Percentiles rank a stretch among this genome's conserved stretches.
These are phyloP conservation scores for Archaeoteleia sp. DNA, from an alignment of 2,888 invertebrate species.

Conservation along the genomic window DNA sequence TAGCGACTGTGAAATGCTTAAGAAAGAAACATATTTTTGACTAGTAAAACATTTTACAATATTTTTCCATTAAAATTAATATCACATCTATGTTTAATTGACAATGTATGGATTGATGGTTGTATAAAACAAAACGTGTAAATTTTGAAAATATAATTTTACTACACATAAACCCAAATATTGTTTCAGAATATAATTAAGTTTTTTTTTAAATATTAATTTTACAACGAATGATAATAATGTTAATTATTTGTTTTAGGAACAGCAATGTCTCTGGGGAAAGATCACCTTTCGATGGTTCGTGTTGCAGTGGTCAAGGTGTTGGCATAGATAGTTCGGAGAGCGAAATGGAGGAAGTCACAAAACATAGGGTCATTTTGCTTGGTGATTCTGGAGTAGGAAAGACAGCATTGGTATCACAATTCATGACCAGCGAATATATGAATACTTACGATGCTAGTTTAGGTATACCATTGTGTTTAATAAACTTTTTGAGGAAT, in stretches of 20 bases:
- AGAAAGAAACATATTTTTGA: constrained; percentile 1
- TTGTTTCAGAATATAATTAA: neutral
- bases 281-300: constrained; percentile 89
- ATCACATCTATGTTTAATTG: neutral
- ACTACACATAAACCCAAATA: neutral
- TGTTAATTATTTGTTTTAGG: too few species aligned
- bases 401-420: constrained; percentile 91
- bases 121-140: too few species aligned
- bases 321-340: constrained; percentile 77
- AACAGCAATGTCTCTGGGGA: constrained; percentile 83
- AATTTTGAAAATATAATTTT: constrained; percentile 1
- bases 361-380: constrained; percentile 88
- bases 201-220: too few species aligned
- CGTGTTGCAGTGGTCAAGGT: constrained; percentile 87
- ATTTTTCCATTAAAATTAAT: neutral
- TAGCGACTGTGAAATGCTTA: neutral
- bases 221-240: too few species aligned
- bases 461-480: constrained; percentile 79
- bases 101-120: too few species aligned
- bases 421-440: constrained; percentile 96
- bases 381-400: constrained; percentile 91
- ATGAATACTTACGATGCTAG: constrained; percentile 96
- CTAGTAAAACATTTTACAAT: too few species aligned
- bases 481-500: too few species aligned
- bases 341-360: constrained; percentile 82